Evolutionary conservation across 23 tunicate species (phyloP).

Genomic region (Diplosoma virens): DNA sequence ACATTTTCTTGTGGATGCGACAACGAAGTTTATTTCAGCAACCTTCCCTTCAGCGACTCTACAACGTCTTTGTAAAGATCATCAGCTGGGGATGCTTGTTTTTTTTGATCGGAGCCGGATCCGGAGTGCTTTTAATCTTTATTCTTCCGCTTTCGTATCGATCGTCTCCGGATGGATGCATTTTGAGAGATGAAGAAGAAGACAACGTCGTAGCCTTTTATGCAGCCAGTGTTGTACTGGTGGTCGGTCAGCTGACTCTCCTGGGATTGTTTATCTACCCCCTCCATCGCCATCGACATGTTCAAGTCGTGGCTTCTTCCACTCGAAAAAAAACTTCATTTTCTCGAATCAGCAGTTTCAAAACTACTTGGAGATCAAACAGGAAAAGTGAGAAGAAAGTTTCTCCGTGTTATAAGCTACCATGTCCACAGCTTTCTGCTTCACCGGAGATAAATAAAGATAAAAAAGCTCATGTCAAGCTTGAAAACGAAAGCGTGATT

Average conservation of each 20-base stretch:
- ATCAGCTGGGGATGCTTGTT: constrained; percentile 17
- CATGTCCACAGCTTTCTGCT: no score
- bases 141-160: constrained; percentile 11
- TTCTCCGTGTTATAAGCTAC: neutral
- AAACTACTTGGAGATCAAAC: neutral
- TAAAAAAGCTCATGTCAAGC: no score
- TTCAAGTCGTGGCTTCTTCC: neutral
- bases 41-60: constrained; percentile 27
- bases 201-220: constrained; percentile 21
- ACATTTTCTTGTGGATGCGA: constrained; percentile 43
- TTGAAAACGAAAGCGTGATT: no score
- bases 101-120: constrained; percentile 11
- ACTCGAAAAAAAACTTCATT: neutral
- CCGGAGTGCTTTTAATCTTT: constrained; percentile 14
- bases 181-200: constrained; percentile 20
- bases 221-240: neutral
- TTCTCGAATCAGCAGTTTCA: neutral
- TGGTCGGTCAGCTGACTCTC: constrained; percentile 18
- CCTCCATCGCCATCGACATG: constrained; percentile 19
- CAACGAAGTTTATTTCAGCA: constrained; percentile 33
- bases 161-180: constrained; percentile 19
- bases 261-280: constrained; percentile 35
- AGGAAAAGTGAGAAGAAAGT: neutral
- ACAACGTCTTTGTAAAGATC: neutral
- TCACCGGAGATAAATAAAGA: no score